Evolutionary conservation across 2,113 vertebrate species (phyloP).

Genomic region (Pycnonotus jocosus): DNA sequence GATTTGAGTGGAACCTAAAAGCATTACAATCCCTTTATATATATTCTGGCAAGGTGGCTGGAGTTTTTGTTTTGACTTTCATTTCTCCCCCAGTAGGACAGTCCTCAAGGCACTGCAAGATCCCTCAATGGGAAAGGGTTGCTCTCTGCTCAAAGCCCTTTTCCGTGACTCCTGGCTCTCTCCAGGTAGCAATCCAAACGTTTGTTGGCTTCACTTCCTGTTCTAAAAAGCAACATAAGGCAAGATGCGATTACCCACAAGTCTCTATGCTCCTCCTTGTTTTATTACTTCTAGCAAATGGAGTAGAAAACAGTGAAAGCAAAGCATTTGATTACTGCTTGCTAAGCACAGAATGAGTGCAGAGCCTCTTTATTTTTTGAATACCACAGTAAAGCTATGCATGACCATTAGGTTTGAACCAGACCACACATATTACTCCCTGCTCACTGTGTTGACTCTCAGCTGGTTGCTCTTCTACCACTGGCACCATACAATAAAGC

Average conservation of each 20-base stretch:
- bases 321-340: neutral
- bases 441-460: neutral
- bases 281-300: neutral
- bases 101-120: fast-evolving
- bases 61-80: neutral
- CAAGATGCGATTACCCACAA: neutral
- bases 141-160: neutral
- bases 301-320: neutral
- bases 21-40: neutral
- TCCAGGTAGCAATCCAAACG: neutral
- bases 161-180: neutral
- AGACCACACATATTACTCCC: neutral
- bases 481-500: neutral
- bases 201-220: neutral
- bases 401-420: neutral
- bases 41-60: neutral
- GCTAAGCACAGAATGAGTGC: neutral
- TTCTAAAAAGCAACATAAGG: neutral
- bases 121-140: neutral
- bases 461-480: neutral
- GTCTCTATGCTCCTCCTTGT: neutral
- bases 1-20: neutral
- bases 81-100: neutral
- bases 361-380: neutral
- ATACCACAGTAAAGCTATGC: neutral